Conservation (phyloP, 2,113 vertebrate genomes). For the Gymnorhina tibicen region DNA sequence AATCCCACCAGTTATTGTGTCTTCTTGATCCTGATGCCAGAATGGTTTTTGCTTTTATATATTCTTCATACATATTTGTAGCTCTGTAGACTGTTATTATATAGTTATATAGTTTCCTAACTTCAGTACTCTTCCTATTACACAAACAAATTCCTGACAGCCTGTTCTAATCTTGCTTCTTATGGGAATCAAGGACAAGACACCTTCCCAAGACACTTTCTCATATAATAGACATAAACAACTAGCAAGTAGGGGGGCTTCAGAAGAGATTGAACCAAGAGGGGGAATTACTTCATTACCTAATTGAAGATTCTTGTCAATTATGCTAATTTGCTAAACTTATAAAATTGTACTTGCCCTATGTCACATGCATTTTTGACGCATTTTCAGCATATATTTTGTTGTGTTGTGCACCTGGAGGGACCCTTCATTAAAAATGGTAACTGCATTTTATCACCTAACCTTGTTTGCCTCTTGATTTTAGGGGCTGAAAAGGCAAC, state of each 20-base stretch:
- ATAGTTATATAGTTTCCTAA: not conserved
- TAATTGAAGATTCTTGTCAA: not conserved
- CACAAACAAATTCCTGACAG: not conserved
- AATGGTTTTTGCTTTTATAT: not conserved
- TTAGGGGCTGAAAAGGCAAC: not conserved
- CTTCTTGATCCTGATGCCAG: not conserved
- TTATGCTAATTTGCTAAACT: not conserved
- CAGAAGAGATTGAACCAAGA: not conserved
- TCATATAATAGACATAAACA: not conserved
- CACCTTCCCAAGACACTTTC: not conserved
- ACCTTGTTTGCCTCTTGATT: not conserved
- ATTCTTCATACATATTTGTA: not conserved
- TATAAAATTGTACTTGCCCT: not conserved
- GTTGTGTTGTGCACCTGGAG: accelerated
- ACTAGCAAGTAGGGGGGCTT: not conserved
- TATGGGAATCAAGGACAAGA: not conserved
- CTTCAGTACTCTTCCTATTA: not conserved
- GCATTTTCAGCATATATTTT: accelerated
- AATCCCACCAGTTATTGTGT: not conserved
- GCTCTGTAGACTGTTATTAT: not conserved
- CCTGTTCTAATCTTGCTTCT: not conserved
- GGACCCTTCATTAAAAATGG: too few relatives aligned
- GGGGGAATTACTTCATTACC: not conserved
- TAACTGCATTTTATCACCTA: not conserved
- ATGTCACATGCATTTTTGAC: accelerated